Conservation (phyloP, 1,140 invertebrate genomes). For the Glossosoma conforme region DNA sequence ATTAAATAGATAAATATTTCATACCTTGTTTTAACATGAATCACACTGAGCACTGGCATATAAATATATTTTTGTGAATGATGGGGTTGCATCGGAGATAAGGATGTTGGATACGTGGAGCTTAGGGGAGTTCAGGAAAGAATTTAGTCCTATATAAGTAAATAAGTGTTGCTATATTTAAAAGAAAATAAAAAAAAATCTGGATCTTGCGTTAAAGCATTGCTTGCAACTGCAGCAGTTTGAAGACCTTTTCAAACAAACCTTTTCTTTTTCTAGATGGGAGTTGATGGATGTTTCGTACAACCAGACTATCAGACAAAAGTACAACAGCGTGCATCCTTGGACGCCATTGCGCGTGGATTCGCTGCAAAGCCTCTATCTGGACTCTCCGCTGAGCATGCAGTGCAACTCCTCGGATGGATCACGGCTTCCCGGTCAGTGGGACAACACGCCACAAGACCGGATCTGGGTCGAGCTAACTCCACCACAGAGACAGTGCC, state of each 20-base stretch:
- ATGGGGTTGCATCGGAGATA: too few relatives aligned
- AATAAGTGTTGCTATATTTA: constrained; percentile 22
- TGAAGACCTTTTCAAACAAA: not conserved
- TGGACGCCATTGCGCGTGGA: constrained; percentile 76
- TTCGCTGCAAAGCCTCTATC: constrained; percentile 73
- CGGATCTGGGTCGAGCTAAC: constrained; percentile 2
- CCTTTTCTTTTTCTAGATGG: constrained; percentile 53
- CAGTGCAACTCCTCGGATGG: constrained; percentile 92
- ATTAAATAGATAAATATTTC: too few relatives aligned
- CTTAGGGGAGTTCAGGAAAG: too few relatives aligned
- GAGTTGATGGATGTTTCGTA: constrained; percentile 59
- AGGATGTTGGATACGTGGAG: too few relatives aligned
- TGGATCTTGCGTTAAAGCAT: constrained; percentile 21
- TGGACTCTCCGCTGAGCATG: constrained; percentile 86
- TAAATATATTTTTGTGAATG: too few relatives aligned
- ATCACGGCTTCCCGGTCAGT: constrained; percentile 59
- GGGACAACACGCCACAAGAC: constrained; percentile 21
- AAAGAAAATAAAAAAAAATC: not conserved
- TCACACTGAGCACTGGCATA: too few relatives aligned
- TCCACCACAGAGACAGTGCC: constrained; percentile 8
- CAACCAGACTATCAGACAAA: constrained; percentile 54
- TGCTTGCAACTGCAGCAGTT: constrained; percentile 25
- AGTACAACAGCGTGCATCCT: constrained; percentile 71
- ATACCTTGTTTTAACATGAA: too few relatives aligned
- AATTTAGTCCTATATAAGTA: too few relatives aligned